Evolutionary conservation across 2,888 invertebrate genomes (phyloP).

Genomic region (Polyploca ridens): DNA sequence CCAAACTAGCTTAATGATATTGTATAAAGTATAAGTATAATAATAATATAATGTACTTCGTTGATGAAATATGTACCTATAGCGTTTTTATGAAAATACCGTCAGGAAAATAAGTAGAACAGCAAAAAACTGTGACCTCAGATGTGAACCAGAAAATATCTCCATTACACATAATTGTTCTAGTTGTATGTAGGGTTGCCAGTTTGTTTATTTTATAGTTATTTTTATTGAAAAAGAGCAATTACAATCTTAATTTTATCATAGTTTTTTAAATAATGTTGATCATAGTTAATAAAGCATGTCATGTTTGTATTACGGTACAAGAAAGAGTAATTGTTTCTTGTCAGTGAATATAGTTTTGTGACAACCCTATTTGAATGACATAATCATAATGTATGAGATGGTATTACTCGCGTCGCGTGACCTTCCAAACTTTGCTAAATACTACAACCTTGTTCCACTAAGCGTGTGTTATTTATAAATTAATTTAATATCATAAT

Average conservation of each 20-base stretch:
- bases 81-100: background rate
- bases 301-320: no score
- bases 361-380: background rate
- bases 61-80: background rate
- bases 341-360: background rate
- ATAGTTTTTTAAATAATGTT: background rate
- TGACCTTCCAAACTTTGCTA: conserved; percentile 4
- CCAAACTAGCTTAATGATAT: background rate
- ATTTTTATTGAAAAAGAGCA: no score
- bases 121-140: background rate
- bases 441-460: background rate
- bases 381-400: background rate
- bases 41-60: background rate
- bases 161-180: background rate
- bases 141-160: background rate
- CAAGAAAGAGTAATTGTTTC: no score
- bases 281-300: no score
- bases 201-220: no score
- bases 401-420: background rate
- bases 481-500: conserved; percentile 7
- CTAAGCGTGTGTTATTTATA: background rate
- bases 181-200: background rate
- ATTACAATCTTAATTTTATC: no score
- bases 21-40: background rate
- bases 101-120: background rate